Evolutionary conservation across 2,797 vertebrate genomes (phyloP).

Genomic region (Holocentrus rufus): DNA sequence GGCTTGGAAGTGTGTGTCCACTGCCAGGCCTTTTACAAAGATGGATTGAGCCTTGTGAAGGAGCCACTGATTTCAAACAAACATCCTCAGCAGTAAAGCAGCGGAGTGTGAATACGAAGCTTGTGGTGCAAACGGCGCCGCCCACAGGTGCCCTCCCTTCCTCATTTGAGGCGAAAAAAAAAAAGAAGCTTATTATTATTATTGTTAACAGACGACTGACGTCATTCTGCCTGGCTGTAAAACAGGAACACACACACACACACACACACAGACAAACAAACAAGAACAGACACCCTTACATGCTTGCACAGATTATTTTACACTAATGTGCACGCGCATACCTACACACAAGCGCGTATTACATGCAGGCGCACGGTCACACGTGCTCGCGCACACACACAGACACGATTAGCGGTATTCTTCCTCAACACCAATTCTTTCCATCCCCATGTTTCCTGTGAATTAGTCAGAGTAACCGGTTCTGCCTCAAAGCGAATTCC

Average conservation of each 20-base stretch:
- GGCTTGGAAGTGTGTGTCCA: slow-evolving; percentile 30
- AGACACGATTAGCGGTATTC: slow-evolving; percentile 45
- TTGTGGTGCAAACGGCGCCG: slow-evolving; percentile 40
- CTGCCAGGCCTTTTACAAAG: slow-evolving; percentile 29
- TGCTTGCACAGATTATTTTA: background rate
- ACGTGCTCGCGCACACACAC: slow-evolving; percentile 16
- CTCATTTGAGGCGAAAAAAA: slow-evolving; percentile 20
- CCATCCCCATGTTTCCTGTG: slow-evolving; percentile 64
- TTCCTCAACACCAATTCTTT: slow-evolving; percentile 69
- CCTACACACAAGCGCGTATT: background rate
- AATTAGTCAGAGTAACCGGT: slow-evolving; percentile 61
- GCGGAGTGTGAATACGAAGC: slow-evolving; percentile 43
- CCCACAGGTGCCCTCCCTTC: slow-evolving; percentile 33
- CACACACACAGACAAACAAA: slow-evolving; percentile 7
- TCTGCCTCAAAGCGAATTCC: slow-evolving; percentile 61
- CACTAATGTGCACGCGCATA: background rate
- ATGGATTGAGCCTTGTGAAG: slow-evolving; percentile 34
- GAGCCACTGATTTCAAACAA: slow-evolving; percentile 33
- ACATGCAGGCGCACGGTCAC: slow-evolving; percentile 7
- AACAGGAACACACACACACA: slow-evolving; percentile 41
- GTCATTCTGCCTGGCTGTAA: slow-evolving; percentile 44
- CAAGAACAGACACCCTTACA: background rate
- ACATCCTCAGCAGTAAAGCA: slow-evolving; percentile 40
- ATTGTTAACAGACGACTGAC: slow-evolving; percentile 56
- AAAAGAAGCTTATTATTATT: slow-evolving; percentile 40